Evolutionary conservation across 2,797 vertebrate genomes (phyloP), one percentile per base, ranked within the genome.

Genomic region (Platyrinchus mystaceus): DNA sequence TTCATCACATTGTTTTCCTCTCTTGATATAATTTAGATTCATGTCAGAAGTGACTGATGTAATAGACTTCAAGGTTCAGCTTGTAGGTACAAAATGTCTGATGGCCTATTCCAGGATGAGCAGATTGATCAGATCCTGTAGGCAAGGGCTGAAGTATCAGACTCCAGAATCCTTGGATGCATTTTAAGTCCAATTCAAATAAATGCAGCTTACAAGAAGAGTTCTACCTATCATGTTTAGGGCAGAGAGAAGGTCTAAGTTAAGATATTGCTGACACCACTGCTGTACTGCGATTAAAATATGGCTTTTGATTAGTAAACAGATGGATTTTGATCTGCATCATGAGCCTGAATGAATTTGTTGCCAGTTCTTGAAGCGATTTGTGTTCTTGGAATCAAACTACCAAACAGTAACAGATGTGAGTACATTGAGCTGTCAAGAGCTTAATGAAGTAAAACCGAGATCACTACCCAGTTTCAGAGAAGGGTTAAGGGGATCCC

Each of bases 321-420:
- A 98, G 97, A 97, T 97, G 97, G 97, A 90, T 96, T 94, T 89
- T 89, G 92, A 94, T 97, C 94, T 94, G 93, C 93, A 94, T 94
- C 93, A 62, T 36, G 60, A 97, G 95, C 95, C 93, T 88, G 95
- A 94, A 91, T 96, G 96, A 93, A 94, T 96, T 81, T 81, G 89
- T 95, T 97, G 93, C 93, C 95, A 93, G 86, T 97, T 96, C 96
- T 97, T 94, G 77, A 94, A 97, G 95, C 90, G 91, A 83, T 96
- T 96, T 97, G 77, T 92, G 88, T 97, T 98, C 95, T 96, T 95
- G 95, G 96, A 96, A 95, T 95, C 76, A 84, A 73, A 92, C 86
- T 90, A 87, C 89, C 95, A 97, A 97, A 97, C 82, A 97, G 91
- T 98, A 98, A 96, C 98, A 98, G 98, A 98, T 98, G 98, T 97